Evolutionary conservation across 2,797 vertebrate species (phyloP).

Genomic region (Eulemur coronatus): DNA sequence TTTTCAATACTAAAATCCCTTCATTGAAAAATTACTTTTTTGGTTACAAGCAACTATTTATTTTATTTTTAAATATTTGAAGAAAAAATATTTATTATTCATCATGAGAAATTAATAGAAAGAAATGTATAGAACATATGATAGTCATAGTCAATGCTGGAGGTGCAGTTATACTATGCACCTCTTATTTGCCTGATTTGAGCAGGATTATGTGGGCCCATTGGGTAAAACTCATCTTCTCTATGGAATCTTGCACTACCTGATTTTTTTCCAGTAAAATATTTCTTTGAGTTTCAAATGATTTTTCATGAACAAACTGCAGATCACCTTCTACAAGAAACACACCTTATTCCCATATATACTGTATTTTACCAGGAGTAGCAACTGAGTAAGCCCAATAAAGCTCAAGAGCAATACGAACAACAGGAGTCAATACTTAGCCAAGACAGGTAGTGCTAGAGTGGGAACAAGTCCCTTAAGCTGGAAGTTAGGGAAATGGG

Average conservation of each 20-base stretch:
- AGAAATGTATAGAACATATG: background rate
- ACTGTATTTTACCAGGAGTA: background rate
- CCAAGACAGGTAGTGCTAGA: background rate
- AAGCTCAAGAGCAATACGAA: background rate
- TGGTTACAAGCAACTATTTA: background rate
- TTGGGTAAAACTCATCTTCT: background rate
- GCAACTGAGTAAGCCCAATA: background rate
- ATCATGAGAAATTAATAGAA: background rate
- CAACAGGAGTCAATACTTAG: background rate
- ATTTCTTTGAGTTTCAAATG: background rate
- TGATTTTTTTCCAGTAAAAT: background rate
- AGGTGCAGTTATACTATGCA: background rate
- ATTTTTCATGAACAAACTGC: conserved; percentile 16
- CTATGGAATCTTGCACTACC: background rate
- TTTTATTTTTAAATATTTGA: background rate
- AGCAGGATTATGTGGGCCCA: background rate
- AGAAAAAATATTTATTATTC: background rate
- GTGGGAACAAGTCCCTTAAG: background rate
- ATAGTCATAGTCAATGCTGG: background rate
- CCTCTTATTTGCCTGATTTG: background rate
- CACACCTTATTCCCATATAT: background rate
- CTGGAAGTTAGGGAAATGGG: background rate
- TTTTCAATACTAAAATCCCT: background rate
- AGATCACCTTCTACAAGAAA: background rate
- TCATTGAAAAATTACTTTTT: background rate